Percentiles rank a stretch among this genome's conserved stretches.
Conservation (phyloP, 2,797 vertebrate species). For the Hypotaenidia okinawae region DNA sequence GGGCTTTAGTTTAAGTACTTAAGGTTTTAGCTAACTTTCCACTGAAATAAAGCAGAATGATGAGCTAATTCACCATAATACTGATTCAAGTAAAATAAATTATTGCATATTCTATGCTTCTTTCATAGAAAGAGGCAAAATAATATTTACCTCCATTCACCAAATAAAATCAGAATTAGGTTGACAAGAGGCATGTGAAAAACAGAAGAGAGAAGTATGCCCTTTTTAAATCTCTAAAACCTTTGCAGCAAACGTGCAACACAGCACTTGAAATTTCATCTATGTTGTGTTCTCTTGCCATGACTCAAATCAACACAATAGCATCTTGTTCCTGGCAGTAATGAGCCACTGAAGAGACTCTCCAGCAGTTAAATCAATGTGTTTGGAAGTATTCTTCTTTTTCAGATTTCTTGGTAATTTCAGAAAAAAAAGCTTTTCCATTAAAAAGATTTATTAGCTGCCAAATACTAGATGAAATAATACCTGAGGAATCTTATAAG, state of each 20-base stretch:
- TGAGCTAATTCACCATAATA: not conserved
- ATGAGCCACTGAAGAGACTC: not conserved
- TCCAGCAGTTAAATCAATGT: conserved; percentile 15
- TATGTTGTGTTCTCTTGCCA: conserved; percentile 3
- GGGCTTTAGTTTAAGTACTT: not conserved
- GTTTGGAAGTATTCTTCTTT: conserved; percentile 5
- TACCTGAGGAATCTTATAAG: conserved; percentile 28
- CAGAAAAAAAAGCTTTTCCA: not conserved
- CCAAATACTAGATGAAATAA: conserved; percentile 40
- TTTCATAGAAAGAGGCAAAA: not conserved
- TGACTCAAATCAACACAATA: conserved; percentile 29
- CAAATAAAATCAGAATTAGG: not conserved
- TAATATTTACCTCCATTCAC: not conserved
- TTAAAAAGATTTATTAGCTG: conserved; percentile 7
- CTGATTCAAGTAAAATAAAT: not conserved
- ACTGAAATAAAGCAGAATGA: not conserved
- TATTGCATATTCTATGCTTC: not conserved
- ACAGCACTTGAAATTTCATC: not conserved
- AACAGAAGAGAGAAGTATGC: not conserved
- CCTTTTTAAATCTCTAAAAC: not conserved
- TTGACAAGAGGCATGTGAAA: not conserved
- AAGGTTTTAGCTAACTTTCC: not conserved
- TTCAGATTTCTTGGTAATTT: conserved; percentile 10
- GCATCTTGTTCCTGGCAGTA: conserved; percentile 6
- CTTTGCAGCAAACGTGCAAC: not conserved